phyloP scores from a whole-genome alignment of 2,797 vertebrate genomes.

The Crocodylus rhombifer region DNA sequence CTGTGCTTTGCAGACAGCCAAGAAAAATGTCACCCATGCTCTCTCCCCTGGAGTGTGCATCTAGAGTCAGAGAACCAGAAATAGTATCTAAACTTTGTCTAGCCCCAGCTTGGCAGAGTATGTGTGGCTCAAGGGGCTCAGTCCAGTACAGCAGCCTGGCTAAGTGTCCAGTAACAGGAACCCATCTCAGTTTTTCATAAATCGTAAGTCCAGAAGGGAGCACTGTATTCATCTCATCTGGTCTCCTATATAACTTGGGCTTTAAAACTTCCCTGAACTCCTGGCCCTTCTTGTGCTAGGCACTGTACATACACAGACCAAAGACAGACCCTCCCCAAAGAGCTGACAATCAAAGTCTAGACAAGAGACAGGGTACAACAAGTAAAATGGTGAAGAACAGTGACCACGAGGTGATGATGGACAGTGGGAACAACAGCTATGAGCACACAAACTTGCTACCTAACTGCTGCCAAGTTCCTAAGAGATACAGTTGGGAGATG shows the following conservation, averaged over 20 bases:
- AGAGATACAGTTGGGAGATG: neutral
- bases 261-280: neutral
- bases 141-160: neutral
- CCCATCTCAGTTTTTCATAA: neutral
- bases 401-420: neutral
- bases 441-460: too few species aligned
- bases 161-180: neutral
- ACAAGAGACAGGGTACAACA: neutral
- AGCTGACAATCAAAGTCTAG: neutral
- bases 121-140: neutral
- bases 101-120: neutral
- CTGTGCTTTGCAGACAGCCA: neutral
- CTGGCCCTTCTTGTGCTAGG: neutral
- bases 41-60: neutral
- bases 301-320: neutral
- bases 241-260: neutral
- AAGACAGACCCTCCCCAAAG: neutral
- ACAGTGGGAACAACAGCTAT: neutral
- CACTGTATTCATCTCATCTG: neutral
- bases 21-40: neutral
- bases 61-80: neutral
- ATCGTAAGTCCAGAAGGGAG: neutral
- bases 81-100: neutral
- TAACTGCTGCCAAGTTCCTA: neutral
- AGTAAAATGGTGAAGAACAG: neutral